phyloP scores from a whole-genome alignment of 2,797 vertebrate genomes.

The Glossophaga mutica region DNA sequence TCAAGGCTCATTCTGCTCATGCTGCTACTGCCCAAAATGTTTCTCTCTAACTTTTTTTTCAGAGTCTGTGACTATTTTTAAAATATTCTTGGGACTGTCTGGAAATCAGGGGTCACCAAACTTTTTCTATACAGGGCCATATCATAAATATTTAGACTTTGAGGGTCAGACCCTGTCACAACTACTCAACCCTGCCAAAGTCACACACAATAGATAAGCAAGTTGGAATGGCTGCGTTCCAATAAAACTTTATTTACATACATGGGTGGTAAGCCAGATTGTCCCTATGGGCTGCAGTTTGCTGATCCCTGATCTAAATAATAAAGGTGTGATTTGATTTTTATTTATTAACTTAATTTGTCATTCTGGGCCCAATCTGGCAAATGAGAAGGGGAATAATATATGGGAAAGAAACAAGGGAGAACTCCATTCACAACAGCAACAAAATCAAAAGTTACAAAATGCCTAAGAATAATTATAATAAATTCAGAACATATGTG shows the following conservation, averaged over 20 bases:
- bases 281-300: background rate
- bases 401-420: background rate
- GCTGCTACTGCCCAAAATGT: background rate
- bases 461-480: background rate
- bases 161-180: background rate
- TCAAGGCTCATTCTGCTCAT: background rate
- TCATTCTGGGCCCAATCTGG: background rate
- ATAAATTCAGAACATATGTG: background rate
- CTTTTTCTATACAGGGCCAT: background rate
- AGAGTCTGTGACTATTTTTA: background rate
- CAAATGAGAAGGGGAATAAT: background rate
- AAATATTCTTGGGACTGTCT: background rate
- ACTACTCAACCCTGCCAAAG: background rate
- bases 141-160: background rate
- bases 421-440: background rate
- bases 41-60: background rate
- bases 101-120: background rate
- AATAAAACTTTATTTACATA: constrained; percentile 43
- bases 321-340: constrained; percentile 23
- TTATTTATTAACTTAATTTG: background rate
- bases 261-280: background rate
- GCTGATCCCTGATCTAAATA: background rate
- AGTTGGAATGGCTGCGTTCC: background rate
- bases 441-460: background rate
- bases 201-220: background rate